Evolutionary conservation across 2,888 invertebrate genomes (phyloP).

Genomic region (Byasa hedistus): DNA sequence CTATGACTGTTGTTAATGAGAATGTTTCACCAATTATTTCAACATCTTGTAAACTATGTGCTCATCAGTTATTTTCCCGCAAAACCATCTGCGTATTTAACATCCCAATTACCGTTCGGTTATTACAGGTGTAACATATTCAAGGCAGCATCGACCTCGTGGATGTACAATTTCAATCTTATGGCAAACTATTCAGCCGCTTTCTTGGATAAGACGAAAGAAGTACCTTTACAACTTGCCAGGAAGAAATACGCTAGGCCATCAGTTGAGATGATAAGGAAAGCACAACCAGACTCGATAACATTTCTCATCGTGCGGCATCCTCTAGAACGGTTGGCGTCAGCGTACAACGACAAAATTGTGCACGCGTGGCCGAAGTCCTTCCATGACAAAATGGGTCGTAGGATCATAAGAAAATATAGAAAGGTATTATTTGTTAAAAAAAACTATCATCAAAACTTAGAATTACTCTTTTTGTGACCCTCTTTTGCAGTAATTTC

Average conservation of each 20-base stretch:
- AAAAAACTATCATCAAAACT: neutral
- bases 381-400: constrained; percentile 89
- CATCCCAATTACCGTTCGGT: neutral
- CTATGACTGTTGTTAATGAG: neutral
- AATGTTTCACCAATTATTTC: neutral
- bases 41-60: neutral
- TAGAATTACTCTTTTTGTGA: no score
- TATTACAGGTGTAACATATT: constrained; percentile 86
- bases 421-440: constrained; percentile 75
- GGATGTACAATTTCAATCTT: constrained; percentile 95
- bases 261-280: constrained; percentile 84
- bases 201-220: constrained; percentile 87
- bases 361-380: constrained; percentile 90
- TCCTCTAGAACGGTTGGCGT: constrained; percentile 88
- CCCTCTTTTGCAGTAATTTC: no score
- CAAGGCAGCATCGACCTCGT: constrained; percentile 92
- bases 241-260: constrained; percentile 89
- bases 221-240: constrained; percentile 88
- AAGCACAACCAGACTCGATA: constrained; percentile 87
- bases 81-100: neutral
- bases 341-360: constrained; percentile 92
- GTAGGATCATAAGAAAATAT: constrained; percentile 87
- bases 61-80: neutral
- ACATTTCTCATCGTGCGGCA: constrained; percentile 91
- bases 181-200: constrained; percentile 90